Percentiles rank a stretch among this genome's conserved stretches.
Evolutionary conservation across 2,113 vertebrate genomes (phyloP).

Genomic region (Thalassarche chlororhynchos): DNA sequence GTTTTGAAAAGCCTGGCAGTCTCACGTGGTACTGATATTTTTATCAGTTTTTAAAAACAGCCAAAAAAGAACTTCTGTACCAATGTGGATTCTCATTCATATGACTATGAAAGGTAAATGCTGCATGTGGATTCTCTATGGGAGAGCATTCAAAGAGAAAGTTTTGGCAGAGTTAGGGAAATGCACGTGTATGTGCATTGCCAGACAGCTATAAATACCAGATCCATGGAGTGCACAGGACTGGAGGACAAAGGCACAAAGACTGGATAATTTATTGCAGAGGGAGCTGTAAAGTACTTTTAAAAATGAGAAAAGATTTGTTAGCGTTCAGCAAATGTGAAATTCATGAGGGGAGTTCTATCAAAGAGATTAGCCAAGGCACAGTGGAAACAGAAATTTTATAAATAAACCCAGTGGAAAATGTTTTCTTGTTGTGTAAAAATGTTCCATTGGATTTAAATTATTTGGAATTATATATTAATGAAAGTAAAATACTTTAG

Average conservation of each 20-base stretch:
- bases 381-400: slow-evolving; percentile 46
- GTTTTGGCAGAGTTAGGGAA: background rate
- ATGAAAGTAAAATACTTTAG: slow-evolving; percentile 5
- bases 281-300: background rate
- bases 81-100: background rate
- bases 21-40: background rate
- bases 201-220: slow-evolving; percentile 24
- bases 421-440: slow-evolving; percentile 29
- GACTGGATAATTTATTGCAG: slow-evolving; percentile 10
- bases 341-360: slow-evolving; percentile 42
- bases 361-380: slow-evolving; percentile 24
- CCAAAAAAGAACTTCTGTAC: background rate
- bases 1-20: background rate
- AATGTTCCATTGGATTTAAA: background rate
- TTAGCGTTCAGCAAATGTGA: slow-evolving; percentile 20
- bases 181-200: background rate
- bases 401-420: slow-evolving; percentile 37
- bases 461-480: slow-evolving; percentile 10
- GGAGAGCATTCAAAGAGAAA: background rate
- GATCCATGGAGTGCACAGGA: background rate
- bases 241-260: slow-evolving; percentile 5
- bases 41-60: background rate
- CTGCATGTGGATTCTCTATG: background rate
- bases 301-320: slow-evolving; percentile 40
- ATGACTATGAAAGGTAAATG: slow-evolving; percentile 21